These are phyloP conservation scores for Cephalophus harveyi DNA, from an alignment of 2,113 vertebrate species.

Conservation along the genomic window DNA sequence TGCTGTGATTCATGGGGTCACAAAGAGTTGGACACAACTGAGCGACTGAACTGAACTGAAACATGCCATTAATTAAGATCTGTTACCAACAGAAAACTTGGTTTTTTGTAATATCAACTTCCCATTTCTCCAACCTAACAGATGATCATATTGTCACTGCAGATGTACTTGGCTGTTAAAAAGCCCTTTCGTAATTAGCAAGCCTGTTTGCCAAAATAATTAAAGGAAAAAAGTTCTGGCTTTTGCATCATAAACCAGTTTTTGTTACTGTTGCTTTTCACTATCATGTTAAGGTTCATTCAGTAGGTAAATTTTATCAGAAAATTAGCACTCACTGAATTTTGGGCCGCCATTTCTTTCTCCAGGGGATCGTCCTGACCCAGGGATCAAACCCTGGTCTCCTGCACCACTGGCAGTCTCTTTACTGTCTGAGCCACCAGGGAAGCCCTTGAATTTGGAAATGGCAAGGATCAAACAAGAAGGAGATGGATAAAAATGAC, in stretches of 20 bases:
- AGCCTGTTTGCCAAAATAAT: constrained; percentile 39
- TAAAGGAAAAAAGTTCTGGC: constrained; percentile 45
- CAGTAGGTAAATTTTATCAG: constrained; percentile 52
- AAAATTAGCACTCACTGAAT: constrained; percentile 62
- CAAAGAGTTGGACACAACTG: too few species aligned
- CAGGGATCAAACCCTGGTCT: too few species aligned
- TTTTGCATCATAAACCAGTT: constrained; percentile 16
- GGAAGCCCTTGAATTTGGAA: background rate
- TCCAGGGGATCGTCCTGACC: too few species aligned
- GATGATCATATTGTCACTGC: background rate
- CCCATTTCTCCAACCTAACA: background rate
- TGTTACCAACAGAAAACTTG: background rate
- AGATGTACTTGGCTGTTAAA: background rate
- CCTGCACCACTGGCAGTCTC: too few species aligned
- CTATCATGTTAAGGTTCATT: constrained; percentile 45
- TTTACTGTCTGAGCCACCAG: too few species aligned
- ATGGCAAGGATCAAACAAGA: constrained; percentile 59
- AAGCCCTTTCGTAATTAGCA: background rate
- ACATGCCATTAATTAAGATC: background rate
- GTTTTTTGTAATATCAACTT: background rate
- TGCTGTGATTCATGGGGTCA: too few species aligned
- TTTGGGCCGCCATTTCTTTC: too few species aligned
- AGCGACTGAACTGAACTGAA: background rate
- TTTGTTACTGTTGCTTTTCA: background rate
- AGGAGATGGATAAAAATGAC: background rate